Evolutionary conservation across 1,140 invertebrate species (phyloP).

Genomic region (Arion vulgaris): DNA sequence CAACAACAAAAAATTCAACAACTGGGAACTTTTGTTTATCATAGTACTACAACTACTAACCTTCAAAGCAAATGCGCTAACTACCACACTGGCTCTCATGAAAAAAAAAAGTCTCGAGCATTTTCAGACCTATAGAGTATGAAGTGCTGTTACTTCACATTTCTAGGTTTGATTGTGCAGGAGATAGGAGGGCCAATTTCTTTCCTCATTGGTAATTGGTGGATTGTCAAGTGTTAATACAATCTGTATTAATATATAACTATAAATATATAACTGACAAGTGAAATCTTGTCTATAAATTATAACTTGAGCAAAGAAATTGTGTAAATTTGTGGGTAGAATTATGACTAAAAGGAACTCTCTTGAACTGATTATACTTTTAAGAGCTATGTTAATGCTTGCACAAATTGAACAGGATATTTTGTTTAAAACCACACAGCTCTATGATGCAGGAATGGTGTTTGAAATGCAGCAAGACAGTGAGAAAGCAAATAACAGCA

Average conservation of each 20-base stretch:
- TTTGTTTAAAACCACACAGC: neutral
- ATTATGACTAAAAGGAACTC: neutral
- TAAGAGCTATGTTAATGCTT: neutral
- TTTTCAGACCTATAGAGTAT: no score
- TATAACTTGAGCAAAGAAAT: neutral
- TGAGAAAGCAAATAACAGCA: neutral
- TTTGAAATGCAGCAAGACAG: neutral
- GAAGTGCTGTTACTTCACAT: no score
- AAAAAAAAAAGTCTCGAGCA: no score
- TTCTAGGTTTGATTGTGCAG: no score
- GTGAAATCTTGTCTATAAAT: neutral
- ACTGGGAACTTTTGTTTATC: no score
- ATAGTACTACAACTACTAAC: no score
- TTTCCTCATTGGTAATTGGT: no score
- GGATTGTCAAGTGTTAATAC: no score
- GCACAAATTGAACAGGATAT: neutral
- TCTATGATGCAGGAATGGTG: slow-evolving; percentile 1
- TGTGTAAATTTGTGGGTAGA: neutral
- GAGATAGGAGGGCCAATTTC: no score
- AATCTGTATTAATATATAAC: neutral
- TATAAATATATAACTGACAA: neutral
- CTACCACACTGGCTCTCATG: no score
- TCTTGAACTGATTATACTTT: neutral
- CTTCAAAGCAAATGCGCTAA: no score
- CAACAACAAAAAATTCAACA: no score